A percentile compares a stretch with the other conserved stretches of the same genome.
These are phyloP conservation scores for Pocillopora verrucosa DNA, from an alignment of 64 coral and sea anemone species.

Conservation along the genomic window DNA sequence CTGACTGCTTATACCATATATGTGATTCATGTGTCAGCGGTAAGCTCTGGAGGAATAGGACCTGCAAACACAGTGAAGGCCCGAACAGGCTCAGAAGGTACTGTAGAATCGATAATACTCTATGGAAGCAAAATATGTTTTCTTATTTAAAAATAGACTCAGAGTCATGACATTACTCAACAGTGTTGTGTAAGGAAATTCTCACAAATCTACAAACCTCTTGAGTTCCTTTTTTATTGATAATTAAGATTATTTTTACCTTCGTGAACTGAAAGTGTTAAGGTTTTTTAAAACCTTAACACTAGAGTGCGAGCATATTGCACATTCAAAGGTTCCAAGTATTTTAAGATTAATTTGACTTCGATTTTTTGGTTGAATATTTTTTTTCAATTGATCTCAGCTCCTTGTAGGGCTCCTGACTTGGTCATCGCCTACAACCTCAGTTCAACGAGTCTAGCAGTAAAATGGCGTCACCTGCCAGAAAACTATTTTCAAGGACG, in stretches of 20 bases:
- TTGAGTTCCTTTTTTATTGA: no score
- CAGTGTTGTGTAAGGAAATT: no score
- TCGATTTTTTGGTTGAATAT: no score
- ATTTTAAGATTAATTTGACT: no score
- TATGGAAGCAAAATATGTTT: no score
- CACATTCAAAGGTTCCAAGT: no score
- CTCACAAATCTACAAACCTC: no score
- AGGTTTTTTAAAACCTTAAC: no score
- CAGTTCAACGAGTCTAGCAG: background rate
- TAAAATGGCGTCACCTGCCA: conserved; percentile 1
- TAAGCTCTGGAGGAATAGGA: conserved; percentile 13
- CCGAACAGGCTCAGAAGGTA: background rate
- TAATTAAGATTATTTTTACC: background rate
- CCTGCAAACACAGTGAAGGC: background rate
- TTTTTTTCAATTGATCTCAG: background rate
- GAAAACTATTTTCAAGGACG: background rate
- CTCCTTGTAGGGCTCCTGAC: background rate
- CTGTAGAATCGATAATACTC: background rate
- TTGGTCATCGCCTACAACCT: background rate
- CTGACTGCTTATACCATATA: background rate
- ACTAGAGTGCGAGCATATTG: no score
- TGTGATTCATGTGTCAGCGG: background rate
- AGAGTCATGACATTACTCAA: no score
- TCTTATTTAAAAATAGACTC: no score
- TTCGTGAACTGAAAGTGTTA: no score